Conservation (phyloP, 1,140 invertebrate genomes). For the Samia ricini region DNA sequence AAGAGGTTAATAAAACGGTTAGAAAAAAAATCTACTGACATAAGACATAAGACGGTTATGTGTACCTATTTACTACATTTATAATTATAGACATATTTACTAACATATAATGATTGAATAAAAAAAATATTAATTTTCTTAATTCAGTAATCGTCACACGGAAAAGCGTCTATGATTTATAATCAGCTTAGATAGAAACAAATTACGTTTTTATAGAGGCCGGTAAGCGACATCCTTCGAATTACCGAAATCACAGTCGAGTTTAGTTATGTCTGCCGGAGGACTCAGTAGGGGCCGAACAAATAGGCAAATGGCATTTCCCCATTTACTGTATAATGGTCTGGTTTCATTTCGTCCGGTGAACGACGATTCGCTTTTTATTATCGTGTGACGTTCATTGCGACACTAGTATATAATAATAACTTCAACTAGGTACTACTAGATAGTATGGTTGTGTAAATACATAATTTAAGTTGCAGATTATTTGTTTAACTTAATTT, state of each 20-base stretch:
- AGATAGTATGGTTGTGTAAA: too few species aligned
- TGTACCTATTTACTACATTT: too few species aligned
- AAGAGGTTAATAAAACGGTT: too few species aligned
- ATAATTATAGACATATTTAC: too few species aligned
- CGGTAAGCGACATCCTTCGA: background rate
- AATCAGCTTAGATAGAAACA: background rate
- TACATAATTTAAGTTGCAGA: too few species aligned
- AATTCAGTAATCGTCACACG: too few species aligned
- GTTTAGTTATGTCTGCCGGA: background rate
- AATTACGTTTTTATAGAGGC: background rate
- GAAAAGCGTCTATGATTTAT: background rate
- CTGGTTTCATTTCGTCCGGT: slow-evolving; percentile 38
- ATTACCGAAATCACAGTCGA: background rate
- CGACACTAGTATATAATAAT: slow-evolving; percentile 15
- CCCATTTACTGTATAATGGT: slow-evolving; percentile 52
- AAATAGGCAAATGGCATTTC: slow-evolving; percentile 48
- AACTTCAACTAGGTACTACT: too few species aligned
- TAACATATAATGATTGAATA: too few species aligned
- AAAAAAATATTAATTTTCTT: too few species aligned
- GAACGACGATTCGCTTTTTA: slow-evolving; percentile 37
- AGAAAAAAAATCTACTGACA: too few species aligned
- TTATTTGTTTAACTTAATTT: too few species aligned
- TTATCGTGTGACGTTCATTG: slow-evolving; percentile 44
- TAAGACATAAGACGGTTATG: too few species aligned
- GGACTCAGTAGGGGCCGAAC: slow-evolving; percentile 21